Base-by-base conservation (phyloP, 1,140 invertebrate genomes). In the Pristionchus pacificus region DNA sequence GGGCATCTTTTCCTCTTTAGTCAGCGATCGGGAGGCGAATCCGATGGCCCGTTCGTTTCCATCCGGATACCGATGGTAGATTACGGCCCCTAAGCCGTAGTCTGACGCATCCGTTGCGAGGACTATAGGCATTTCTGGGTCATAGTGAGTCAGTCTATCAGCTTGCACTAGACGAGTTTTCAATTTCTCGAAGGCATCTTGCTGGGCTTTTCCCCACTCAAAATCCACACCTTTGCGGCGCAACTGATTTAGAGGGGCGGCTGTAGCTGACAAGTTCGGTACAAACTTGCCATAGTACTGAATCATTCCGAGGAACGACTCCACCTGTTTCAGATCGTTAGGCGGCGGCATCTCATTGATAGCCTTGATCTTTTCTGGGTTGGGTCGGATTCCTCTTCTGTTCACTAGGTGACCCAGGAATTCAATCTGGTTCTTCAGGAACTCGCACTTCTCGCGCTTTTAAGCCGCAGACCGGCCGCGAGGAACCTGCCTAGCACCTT, bases 301-400 rank as follows among this genome's bases (percentile, higher is more conserved):
- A 0, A 79, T 19, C 29, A 76, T 77, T 29, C 75, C 77, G 15
- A 79, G 13, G 63, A 79, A 79, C 1, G 65, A 60, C 33, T 72
- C 60, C 15, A 77, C 33, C 55, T 79, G 70, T 59, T 70, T 61
- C 55, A 57, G 24, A 60, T 76, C 74, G 30, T 59, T 59, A 2
- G 77, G 77, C 1, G 29, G 24, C 14, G 78, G 78, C 72, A 74
- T 74, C 10, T 74, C 55, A 2, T 29, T 25, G 29, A 74, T 74
- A 3, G 38, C 74, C 14, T 15, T 27, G 1, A 61, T 60, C 29
- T 77, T 77, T 25, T 72, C 62, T 1, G 67, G 68, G 62, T 67
- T 60, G 19, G 73, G 29, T 14, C 60, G 32, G 30, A 27, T 57
- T 30, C 75, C 75, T 19, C 65, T 29, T 3, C 3, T 31, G 38